A percentile compares a stretch with the other conserved stretches of the same genome.
These are phyloP conservation scores for Electrophaes corylata DNA, from an alignment of 2,888 invertebrate genomes.

Conservation along the genomic window DNA sequence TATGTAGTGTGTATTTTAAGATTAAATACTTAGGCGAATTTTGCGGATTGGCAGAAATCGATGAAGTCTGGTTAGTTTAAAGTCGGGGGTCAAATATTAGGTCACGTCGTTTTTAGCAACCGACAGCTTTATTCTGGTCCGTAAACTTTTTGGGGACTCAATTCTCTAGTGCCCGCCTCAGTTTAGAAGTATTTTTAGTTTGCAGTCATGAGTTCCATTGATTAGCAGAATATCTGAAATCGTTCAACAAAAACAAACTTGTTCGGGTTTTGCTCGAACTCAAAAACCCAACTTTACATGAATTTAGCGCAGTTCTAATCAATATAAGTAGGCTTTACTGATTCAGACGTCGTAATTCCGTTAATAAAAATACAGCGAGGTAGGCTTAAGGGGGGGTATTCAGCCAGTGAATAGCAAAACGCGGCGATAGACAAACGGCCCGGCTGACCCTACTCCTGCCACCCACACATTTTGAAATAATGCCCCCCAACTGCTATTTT, in stretches of 20 bases:
- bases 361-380: slow-evolving; percentile 81
- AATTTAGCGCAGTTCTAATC: slow-evolving; percentile 62
- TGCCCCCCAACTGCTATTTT: slow-evolving; percentile 64
- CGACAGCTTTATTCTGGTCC: slow-evolving; percentile 19
- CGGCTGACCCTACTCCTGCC: slow-evolving; percentile 67
- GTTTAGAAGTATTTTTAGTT: slow-evolving; percentile 8
- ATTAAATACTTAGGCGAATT: neutral
- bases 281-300: slow-evolving; percentile 29
- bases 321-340: slow-evolving; percentile 77
- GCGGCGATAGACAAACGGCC: slow-evolving; percentile 82
- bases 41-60: neutral
- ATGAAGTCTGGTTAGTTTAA: neutral
- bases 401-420: slow-evolving; percentile 82
- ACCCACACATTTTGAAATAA: slow-evolving; percentile 79
- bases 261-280: slow-evolving; percentile 8
- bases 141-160: slow-evolving; percentile 22
- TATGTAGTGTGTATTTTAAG: neutral
- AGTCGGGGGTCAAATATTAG: slow-evolving; percentile 9
- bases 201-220: slow-evolving; percentile 11
- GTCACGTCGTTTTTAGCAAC: slow-evolving; percentile 13
- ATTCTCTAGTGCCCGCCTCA: slow-evolving; percentile 8
- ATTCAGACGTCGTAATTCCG: slow-evolving; percentile 80
- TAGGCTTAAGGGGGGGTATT: slow-evolving; percentile 73
- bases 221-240: slow-evolving; percentile 22
- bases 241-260: slow-evolving; percentile 27